Base-by-base conservation (phyloP, 1,140 invertebrate species). In the Drosophila kanapiae region DNA sequence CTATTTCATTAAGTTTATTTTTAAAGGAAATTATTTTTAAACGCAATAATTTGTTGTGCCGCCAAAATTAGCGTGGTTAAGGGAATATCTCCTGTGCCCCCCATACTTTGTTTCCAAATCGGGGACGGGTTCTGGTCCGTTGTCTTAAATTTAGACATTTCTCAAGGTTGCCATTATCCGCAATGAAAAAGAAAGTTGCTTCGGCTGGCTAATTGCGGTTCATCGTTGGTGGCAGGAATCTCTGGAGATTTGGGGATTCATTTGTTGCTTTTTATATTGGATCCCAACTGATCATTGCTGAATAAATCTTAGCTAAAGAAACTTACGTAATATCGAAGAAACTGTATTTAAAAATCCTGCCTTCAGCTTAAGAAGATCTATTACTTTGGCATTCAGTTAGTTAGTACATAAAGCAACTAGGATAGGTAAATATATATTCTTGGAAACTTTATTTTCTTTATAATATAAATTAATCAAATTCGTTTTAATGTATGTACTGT, bases 11-110 rank as follows among this genome's bases (percentile, higher is more conserved):
- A 87, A 68, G 35, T 80, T 82, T 83, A 84, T 80, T 90, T 87
- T 88, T 80, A 80, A 84, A 64, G 64, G 51, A 78, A 88, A 88
- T 88, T 88, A 90, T 88, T 75, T 78, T 81, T 88, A 88, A 88
- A 84, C 74, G 81, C 84, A 88, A 84, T 81, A 84, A 88, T 88
- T 88, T 90, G 47, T 60, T 61, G 54, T 45, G 29, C 54, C 48
- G 45, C 29, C 70, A 53, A 80, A 84, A 84, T 80, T 40, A 77
- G 61, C 43, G 74, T 63, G 69, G 33, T 43, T 33, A 57, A 77
- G 37, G 64, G 56, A 49, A 72, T 51, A 43, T 35, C 53, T 42
- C 67, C 11, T 31, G 35, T 42, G 69, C 53, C 67, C 67, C 68
- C 51, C 47, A 69, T 69, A 70, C 47, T 68, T 54, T 68, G 10